Evolutionary conservation across 2,888 invertebrate genomes (phyloP).

Genomic region (Tinea trinotella): DNA sequence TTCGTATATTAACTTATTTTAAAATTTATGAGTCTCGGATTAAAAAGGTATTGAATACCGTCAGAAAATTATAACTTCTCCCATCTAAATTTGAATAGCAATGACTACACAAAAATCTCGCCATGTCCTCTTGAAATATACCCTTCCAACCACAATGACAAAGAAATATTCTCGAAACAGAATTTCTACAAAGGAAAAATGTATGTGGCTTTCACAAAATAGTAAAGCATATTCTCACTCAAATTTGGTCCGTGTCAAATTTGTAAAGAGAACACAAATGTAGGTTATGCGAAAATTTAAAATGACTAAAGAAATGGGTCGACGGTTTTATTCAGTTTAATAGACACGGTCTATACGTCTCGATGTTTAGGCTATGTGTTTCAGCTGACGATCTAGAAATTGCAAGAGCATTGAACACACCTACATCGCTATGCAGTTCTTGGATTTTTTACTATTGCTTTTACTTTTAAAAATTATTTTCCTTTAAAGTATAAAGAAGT

Average conservation of each 20-base stretch:
- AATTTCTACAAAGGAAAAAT: constrained; percentile 12
- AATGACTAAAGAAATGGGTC: no score
- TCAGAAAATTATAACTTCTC: constrained; percentile 11
- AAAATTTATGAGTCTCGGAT: background rate
- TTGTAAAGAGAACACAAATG: background rate
- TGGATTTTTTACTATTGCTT: no score
- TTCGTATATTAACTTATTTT: background rate
- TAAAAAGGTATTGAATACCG: constrained; percentile 11
- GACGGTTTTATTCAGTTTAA: no score
- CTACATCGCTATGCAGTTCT: no score
- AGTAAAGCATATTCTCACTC: constrained; percentile 12
- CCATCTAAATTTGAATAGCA: constrained; percentile 15
- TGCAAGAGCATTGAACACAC: no score
- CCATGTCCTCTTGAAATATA: background rate
- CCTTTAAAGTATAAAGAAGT: no score
- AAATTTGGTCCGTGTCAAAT: constrained; percentile 1
- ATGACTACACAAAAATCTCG: background rate
- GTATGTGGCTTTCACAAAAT: constrained; percentile 11
- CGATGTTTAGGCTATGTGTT: no score
- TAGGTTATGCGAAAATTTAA: no score
- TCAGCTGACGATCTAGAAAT: no score
- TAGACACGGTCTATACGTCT: no score
- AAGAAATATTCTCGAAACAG: constrained; percentile 10
- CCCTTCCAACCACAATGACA: constrained; percentile 15
- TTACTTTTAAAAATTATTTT: no score